Evolutionary conservation across 2,888 invertebrate genomes (phyloP), one percentile per base, ranked within the genome.

Genomic region (Hydriomena furcata): DNA sequence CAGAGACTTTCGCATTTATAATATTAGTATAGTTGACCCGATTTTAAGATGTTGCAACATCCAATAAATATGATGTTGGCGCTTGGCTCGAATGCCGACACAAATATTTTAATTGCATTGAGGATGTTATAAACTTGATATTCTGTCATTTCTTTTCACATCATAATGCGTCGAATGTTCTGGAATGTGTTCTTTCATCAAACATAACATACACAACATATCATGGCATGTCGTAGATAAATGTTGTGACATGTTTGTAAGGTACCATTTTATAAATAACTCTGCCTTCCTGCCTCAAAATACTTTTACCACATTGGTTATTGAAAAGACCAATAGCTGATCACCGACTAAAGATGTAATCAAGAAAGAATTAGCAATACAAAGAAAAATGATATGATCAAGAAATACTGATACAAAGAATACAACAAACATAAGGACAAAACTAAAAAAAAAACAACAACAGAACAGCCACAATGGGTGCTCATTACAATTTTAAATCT

Each of bases 401-500:
- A 17, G n/a, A 28, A 40, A 17, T 13, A 11, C 2, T 11, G 11
- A 28, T 5, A 13, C 6, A 34, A 10, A 25, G 4, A 31, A 49
- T 11, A 30, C 10, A 43, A 36, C 42, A 36, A 36, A 47, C 23
- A 31, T 28, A 40, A 10, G 23, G 7, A 24, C 13, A 17, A 47
- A 35, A 35, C 21, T 12, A 28, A 52, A 35, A 32, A 53, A 36
- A 40, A 11, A 38, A n/a, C n/a, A 36, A 34, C 23, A n/a, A 25
- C 28, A 42, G 36, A 45, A 21, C 35, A 36, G 48, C 37, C 28
- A 52, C 50, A 51, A 55, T 54, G 36, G 49, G 31, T 23, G 32
- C 53, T 49, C 53, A 54, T 54, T 49, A 54, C 41, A 49, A 38
- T 43, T 47, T 47, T 38, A 47, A 47, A 52, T 43, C 38, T 37